A percentile compares a stretch with the other conserved stretches of the same genome.
Conservation (phyloP, 1,140 invertebrate species). For the Papilio glaucus region DNA sequence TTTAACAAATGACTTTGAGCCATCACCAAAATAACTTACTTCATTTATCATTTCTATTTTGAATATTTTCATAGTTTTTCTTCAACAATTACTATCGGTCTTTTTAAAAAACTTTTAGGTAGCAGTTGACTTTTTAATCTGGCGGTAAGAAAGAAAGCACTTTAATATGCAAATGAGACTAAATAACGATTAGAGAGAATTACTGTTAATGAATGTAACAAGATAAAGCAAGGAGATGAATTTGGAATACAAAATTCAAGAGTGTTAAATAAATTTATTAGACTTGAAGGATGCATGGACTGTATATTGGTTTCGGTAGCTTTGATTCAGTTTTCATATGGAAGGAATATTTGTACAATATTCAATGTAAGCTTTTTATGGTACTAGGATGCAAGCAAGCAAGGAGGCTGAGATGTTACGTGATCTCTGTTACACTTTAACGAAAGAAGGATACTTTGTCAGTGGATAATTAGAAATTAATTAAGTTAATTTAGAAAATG, state of each 20-base stretch:
- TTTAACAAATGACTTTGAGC: no score
- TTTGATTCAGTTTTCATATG: no score
- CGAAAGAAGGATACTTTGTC: no score
- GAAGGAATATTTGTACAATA: no score
- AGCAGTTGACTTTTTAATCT: background rate
- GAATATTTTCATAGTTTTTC: background rate
- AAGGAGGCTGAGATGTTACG: no score
- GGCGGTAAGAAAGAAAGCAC: conserved; percentile 23
- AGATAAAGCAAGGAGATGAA: conserved; percentile 13
- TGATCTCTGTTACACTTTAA: no score
- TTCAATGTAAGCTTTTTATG: no score
- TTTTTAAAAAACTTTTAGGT: conserved; percentile 1
- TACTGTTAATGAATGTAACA: conserved; percentile 32
- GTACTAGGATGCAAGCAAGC: no score
- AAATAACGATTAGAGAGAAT: conserved; percentile 24
- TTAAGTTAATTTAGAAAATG: no score
- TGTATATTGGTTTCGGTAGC: no score
- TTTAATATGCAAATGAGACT: conserved; percentile 27
- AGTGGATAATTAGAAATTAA: no score
- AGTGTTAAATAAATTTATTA: background rate
- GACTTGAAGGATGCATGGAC: no score
- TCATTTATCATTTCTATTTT: background rate
- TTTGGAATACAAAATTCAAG: background rate
- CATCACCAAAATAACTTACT: background rate
- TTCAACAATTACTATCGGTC: background rate